Conservation (phyloP, 2,113 vertebrate genomes). For the Aegotheles bennettii region DNA sequence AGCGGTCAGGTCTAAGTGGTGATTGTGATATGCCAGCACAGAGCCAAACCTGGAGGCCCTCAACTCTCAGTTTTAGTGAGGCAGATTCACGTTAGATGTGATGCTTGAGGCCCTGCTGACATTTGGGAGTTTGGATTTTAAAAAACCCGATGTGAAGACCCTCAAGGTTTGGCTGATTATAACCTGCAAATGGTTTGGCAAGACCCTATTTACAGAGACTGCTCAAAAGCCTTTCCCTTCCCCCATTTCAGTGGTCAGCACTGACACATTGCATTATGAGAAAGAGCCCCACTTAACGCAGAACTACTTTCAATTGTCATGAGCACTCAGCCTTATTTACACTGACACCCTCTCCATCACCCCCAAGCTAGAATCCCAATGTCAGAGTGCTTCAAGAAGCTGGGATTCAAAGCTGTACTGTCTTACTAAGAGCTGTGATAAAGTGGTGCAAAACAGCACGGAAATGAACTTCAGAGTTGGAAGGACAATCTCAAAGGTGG, state of each 20-base stretch:
- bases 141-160: background rate
- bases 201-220: slow-evolving; percentile 7
- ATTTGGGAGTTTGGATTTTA: background rate
- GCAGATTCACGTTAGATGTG: background rate
- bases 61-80: background rate
- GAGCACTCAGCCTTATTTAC: slow-evolving; percentile 63
- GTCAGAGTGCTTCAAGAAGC: slow-evolving; percentile 57
- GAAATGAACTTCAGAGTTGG: background rate
- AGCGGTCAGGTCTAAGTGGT: background rate
- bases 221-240: slow-evolving; percentile 20
- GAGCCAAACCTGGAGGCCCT: background rate
- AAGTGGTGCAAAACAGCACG: background rate
- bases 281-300: slow-evolving; percentile 36
- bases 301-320: slow-evolving; percentile 60
- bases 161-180: slow-evolving; percentile 2
- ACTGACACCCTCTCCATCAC: slow-evolving; percentile 57
- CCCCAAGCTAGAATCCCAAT: slow-evolving; percentile 62
- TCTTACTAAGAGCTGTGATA: background rate
- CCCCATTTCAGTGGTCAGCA: slow-evolving; percentile 35
- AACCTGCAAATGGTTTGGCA: slow-evolving; percentile 46
- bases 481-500: background rate
- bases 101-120: background rate
- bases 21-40: background rate
- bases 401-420: slow-evolving; percentile 4
- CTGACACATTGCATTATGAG: slow-evolving; percentile 50